phyloP scores from a whole-genome alignment of 2,888 invertebrate species.

The Eristalis pertinax region DNA sequence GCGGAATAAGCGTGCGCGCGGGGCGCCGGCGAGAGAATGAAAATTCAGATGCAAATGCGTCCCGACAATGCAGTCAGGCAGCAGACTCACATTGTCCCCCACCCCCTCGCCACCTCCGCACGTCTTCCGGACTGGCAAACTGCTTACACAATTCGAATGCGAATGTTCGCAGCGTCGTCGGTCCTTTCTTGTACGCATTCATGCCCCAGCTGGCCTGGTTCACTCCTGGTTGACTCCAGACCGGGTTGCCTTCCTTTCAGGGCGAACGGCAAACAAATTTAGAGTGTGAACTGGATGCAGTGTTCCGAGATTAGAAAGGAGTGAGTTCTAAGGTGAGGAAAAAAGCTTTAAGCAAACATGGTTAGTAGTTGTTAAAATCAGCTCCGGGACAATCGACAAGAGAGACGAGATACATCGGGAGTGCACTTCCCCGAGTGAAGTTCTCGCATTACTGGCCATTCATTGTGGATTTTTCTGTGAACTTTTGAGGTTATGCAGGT shows the following conservation, averaged over 20 bases:
- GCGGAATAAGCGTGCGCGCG: neutral
- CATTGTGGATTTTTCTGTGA: neutral
- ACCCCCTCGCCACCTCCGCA: neutral
- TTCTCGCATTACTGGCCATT: constrained; percentile 22
- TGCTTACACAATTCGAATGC: neutral
- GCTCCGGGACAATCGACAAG: neutral
- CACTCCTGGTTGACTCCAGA: neutral
- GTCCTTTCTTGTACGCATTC: neutral
- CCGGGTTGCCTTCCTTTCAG: neutral
- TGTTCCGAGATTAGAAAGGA: too few relatives aligned
- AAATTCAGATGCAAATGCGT: neutral
- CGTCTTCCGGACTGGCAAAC: neutral
- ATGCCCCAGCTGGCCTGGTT: neutral
- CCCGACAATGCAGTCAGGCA: neutral
- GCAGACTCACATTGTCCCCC: neutral
- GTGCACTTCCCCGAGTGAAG: constrained; percentile 9
- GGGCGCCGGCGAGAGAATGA: neutral
- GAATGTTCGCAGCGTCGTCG: neutral
- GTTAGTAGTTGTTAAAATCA: constrained; percentile 5
- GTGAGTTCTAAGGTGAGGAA: neutral
- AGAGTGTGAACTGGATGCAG: neutral
- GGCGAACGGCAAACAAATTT: neutral
- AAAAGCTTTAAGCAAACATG: constrained; percentile 8
- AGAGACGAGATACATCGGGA: neutral
- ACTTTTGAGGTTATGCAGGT: constrained; percentile 29